A percentile compares a stretch with the other conserved stretches of the same genome.
phyloP scores from a whole-genome alignment of 2,888 invertebrate genomes.

The Leucoma salicis region DNA sequence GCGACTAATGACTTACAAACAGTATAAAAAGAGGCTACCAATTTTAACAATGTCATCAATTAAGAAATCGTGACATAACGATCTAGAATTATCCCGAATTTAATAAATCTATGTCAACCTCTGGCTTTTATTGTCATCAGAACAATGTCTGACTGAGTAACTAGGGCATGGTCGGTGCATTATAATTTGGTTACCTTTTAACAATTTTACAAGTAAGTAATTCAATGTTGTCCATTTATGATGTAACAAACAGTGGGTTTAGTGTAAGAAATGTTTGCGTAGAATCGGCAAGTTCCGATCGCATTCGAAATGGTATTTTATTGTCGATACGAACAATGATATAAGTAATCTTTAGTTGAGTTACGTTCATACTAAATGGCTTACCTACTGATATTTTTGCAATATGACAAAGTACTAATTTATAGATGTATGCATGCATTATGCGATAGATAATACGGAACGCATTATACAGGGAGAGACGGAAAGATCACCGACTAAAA shows the following conservation, averaged over 20 bases:
- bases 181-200: conserved; percentile 15
- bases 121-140: conserved; percentile 42
- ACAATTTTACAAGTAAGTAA: conserved; percentile 12
- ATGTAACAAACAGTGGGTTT: conserved; percentile 17
- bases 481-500: too few species aligned
- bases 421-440: too few species aligned
- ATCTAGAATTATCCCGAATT: conserved; percentile 17
- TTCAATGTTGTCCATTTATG: conserved; percentile 35
- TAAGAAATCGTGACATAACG: conserved; percentile 3
- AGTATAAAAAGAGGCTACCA: not conserved
- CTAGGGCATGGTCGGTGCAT: conserved; percentile 33
- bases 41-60: conserved; percentile 10
- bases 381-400: too few species aligned
- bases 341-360: too few species aligned
- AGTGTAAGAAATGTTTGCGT: too few species aligned
- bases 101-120: conserved; percentile 23
- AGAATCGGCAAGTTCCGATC: too few species aligned
- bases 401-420: too few species aligned
- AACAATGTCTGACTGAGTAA: conserved; percentile 19
- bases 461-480: too few species aligned
- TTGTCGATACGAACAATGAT: too few species aligned
- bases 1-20: conserved; percentile 2
- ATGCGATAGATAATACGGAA: too few species aligned
- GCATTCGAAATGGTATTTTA: too few species aligned
- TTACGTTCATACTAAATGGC: too few species aligned